A percentile compares a stretch with the other conserved stretches of the same genome.
Conservation (phyloP, 1,140 invertebrate genomes). For the Muscidifurax raptorellus region DNA sequence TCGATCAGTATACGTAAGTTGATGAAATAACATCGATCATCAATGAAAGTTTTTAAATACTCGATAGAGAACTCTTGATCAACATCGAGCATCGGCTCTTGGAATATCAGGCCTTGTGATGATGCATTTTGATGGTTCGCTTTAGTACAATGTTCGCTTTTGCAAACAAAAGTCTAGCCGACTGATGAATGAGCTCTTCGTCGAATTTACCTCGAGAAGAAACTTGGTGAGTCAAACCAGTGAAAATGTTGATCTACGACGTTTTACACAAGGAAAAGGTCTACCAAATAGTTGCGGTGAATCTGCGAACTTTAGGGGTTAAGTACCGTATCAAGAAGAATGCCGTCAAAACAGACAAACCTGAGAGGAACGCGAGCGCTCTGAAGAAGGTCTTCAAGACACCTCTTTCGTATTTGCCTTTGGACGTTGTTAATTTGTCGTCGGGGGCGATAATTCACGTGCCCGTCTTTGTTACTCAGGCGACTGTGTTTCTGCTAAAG, state of each 20-base stretch:
- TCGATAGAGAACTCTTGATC: not conserved
- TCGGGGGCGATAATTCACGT: conserved; percentile 80
- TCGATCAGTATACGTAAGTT: no score
- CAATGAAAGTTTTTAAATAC: not conserved
- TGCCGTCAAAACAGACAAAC: conserved; percentile 74
- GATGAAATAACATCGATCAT: not conserved
- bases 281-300: conserved; percentile 77
- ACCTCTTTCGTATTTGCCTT: conserved; percentile 77
- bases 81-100: not conserved
- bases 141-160: conserved; percentile 15
- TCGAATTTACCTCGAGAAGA: not conserved
- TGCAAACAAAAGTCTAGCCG: not conserved
- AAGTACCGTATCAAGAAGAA: conserved; percentile 81
- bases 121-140: not conserved
- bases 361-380: conserved; percentile 53
- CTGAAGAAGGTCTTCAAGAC: conserved; percentile 79
- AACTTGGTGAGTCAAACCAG: not conserved
- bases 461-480: conserved; percentile 85
- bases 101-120: not conserved
- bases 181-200: conserved; percentile 26
- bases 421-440: conserved; percentile 78
- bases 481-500: conserved; percentile 81
- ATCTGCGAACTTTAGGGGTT: conserved; percentile 79
- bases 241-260: conserved; percentile 80
- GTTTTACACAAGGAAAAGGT: conserved; percentile 80